These are phyloP conservation scores for Clepsis dumicolana DNA, from an alignment of 2,888 invertebrate species.

Conservation along the genomic window DNA sequence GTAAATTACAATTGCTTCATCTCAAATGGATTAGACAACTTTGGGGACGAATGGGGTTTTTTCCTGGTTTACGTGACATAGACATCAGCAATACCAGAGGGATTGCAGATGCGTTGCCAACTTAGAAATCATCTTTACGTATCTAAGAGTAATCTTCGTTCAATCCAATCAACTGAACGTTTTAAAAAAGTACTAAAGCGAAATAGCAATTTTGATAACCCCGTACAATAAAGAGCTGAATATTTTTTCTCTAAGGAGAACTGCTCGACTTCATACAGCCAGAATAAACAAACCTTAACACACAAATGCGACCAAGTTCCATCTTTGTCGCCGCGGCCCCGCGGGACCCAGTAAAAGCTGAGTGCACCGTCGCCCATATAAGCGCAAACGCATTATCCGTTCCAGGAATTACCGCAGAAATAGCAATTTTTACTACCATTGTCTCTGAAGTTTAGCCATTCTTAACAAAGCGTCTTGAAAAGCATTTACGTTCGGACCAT, in stretches of 20 bases:
- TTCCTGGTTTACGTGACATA: too few species aligned
- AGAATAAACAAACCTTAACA: constrained; percentile 28
- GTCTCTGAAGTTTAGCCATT: constrained; percentile 43
- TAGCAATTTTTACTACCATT: constrained; percentile 44
- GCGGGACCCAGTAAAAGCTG: constrained; percentile 40
- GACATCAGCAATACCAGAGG: too few species aligned
- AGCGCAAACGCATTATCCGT: constrained; percentile 42
- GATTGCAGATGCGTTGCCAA: too few species aligned
- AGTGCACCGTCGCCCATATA: constrained; percentile 44
- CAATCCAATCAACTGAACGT: too few species aligned
- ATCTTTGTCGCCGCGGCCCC: constrained; percentile 30
- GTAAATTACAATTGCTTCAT: too few species aligned
- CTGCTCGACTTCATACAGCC: not conserved
- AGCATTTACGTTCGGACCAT: constrained; percentile 29
- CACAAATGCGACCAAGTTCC: constrained; percentile 29
- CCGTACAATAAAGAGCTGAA: too few species aligned
- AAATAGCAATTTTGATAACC: not conserved
- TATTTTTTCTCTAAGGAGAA: not conserved
- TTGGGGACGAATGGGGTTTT: too few species aligned
- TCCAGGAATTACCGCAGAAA: constrained; percentile 41
- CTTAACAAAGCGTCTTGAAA: constrained; percentile 40
- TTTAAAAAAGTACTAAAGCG: too few species aligned
- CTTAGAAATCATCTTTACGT: too few species aligned
- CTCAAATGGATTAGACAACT: too few species aligned
- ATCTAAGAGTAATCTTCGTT: too few species aligned